Base-by-base conservation (phyloP, 2,797 vertebrate species). In the Lepus townsendii region DNA sequence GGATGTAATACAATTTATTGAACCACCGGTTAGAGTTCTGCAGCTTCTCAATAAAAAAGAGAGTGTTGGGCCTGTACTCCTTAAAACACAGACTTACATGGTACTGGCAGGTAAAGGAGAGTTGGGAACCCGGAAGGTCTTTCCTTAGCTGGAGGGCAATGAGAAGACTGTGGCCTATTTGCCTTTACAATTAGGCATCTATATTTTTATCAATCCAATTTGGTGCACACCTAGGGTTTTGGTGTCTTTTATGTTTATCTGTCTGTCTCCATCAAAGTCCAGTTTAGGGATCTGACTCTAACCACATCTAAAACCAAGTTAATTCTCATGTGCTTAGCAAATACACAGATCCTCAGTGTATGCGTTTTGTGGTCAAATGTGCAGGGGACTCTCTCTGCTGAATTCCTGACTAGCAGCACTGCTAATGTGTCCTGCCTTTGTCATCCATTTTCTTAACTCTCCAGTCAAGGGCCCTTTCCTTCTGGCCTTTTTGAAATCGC, bases 1-100 rank as follows among this genome's bases (percentile, higher is more conserved):
- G 98, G 98, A 98, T 98, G 98, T 98, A 98, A 98, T 98, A 98
- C 97, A 98, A 98, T 98, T 98, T 98, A 98, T 98, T 98, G 98
- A 98, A 98, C 97, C 95, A 97, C 97, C 73, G 94, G 98, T 98
- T 98, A 98, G 98, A 98, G 97, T 98, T 98, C 97, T 98, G 97
- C 97, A 98, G 98, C 97, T 98, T 97, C 98, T 97, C 97, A 97
- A 98, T 97, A 98, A 98, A 97, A 96, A 97, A 96, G 54, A 95
- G 82, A 93, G 79, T 71, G 83, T 73, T 97, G 96, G 98, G 96
- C 97, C 97, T 93, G 66, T 96, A 96, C 90, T 96, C 95, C 96
- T 98, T 98, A 97, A 98, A 98, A 98, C 95, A 97, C 91, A 97
- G 97, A 96, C 96, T 96, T 97, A 91, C 9, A 89, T 95, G 96